phyloP scores from a whole-genome alignment of 1,140 invertebrate species.

The Drosophila cardini region DNA sequence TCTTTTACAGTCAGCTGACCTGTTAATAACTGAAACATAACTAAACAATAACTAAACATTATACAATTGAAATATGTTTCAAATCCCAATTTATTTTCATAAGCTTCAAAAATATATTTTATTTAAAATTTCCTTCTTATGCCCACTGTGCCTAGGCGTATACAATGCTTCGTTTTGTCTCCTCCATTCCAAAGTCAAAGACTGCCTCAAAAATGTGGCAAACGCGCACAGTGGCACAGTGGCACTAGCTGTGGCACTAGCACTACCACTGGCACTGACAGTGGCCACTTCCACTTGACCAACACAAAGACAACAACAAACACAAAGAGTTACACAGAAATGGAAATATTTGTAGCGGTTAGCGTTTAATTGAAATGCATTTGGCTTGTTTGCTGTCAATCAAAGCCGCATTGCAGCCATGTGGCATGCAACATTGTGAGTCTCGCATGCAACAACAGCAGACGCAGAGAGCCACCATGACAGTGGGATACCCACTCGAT shows the following conservation, averaged over 20 bases:
- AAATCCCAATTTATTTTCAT: too few species aligned
- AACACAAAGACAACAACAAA: conserved; percentile 23
- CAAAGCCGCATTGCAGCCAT: conserved; percentile 45
- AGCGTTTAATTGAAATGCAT: conserved; percentile 84
- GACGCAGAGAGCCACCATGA: not conserved
- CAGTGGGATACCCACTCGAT: conserved; percentile 13
- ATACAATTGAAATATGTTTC: too few species aligned
- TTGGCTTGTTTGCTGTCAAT: conserved; percentile 81
- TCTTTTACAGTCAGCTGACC: too few species aligned
- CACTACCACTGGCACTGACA: not conserved
- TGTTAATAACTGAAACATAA: too few species aligned
- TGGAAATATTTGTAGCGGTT: conserved; percentile 83
- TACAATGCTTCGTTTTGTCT: not conserved
- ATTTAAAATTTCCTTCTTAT: too few species aligned
- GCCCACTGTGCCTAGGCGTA: not conserved
- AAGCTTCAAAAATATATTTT: too few species aligned
- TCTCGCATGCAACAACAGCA: not conserved
- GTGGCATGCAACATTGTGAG: conserved; percentile 4
- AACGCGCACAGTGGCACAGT: conserved; percentile 8
- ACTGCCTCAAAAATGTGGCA: conserved; percentile 51
- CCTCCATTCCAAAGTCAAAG: conserved; percentile 22
- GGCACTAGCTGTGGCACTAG: too few species aligned
- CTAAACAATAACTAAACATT: too few species aligned
- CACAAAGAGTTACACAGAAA: conserved; percentile 44
- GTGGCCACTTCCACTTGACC: conserved; percentile 57